Base-by-base conservation (phyloP, 2,113 vertebrate genomes). In the Boulengeromyrus knoepffleri region DNA sequence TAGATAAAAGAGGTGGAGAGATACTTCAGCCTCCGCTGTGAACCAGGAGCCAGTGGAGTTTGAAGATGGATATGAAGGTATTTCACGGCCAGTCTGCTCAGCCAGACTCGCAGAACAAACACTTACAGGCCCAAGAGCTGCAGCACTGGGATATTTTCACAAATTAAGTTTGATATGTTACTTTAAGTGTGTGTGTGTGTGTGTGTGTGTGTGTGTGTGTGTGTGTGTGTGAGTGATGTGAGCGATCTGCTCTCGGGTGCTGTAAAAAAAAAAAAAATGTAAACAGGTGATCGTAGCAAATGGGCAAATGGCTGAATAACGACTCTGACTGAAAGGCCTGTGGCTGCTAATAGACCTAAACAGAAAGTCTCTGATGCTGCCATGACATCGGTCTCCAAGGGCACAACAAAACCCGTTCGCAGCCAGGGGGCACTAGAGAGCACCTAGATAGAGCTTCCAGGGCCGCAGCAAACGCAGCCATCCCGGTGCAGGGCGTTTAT, bases 131-230 rank as follows among this genome's bases (percentile, higher is more conserved):
- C 46, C n/a, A 42, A 77, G 36, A 52, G 47, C 13, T 21, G 10
- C 84, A 21, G 8, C 6, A 12, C 47, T 36, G 12, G 45, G n/a
- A 86, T 27, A 46, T 70, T 91, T 93, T 91, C 92, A 84, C 39
- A 89, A 91, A 92, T 91, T 92, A 85, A 92, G 93, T 27, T 66
- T 27, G n/a, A 27, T 17, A 39, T 77, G 70, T 39, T 15, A 36
- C 66, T 66, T 27, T 36, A 15, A 5, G 50, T 17, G 50, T n/a
- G 6, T 27, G 15, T 52, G 50, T 53, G 50, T 53, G 50, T 52
- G 50, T 17, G 50, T 4, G 50, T 50, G 47, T 49, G 47, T 49
- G 47, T 49, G 50, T 52, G 49, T 50, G 49, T 15, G 49, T 15
- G 58, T n/a, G 56, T n/a, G 56, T 9, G 58, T 2, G 66, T 36